Base-by-base conservation (phyloP, 2,113 vertebrate genomes). In the Microcebus murinus region DNA sequence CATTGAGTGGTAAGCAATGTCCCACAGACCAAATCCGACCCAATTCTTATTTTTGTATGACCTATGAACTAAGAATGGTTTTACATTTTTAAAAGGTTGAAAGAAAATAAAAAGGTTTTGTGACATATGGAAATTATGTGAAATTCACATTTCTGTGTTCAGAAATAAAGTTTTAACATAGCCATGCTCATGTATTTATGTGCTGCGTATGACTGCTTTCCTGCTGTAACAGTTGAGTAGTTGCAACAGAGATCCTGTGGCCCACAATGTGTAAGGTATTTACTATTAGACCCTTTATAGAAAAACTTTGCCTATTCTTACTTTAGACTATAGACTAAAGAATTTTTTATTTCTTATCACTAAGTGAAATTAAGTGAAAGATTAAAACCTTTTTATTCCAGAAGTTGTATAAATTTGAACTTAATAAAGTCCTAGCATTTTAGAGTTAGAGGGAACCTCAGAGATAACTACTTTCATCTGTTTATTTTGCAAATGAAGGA, bases 281-380 rank as follows among this genome's bases (percentile, higher is more conserved):
- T 90, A 70, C 13, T 77, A 0, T 87, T 34, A 70, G 61, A 0
- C 18, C 21, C 15, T 96, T 93, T 87, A 67, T 0, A 85, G 67
- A 86, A 95, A 61, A 87, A 25, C 29, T 6, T 55, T 23, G 27
- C 63, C 45, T 87, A n/a, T 84, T 95, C 4, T n/a, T 96, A 23
- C 50, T 90, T 92, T 77, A 86, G 29, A 79, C 8, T 13, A 14
- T 29, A 86, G 68, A 42, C 23, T 70, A 8, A 39, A 74, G 11
- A 91, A 31, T 73, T 94, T 88, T 96, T 94, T 73, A 79, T 80
- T 89, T 95, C 81, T 96, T 45, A 45, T 95, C 84, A 92, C 31
- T 79, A 94, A 77, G 50, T 68, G 52, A 86, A 86, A 86, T 77
- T n/a, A 74, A 84, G 59, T 63, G 90, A 86, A 95, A 70, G 31